Conservation (phyloP, 2,113 vertebrate species). For the Barbus barbus region DNA sequence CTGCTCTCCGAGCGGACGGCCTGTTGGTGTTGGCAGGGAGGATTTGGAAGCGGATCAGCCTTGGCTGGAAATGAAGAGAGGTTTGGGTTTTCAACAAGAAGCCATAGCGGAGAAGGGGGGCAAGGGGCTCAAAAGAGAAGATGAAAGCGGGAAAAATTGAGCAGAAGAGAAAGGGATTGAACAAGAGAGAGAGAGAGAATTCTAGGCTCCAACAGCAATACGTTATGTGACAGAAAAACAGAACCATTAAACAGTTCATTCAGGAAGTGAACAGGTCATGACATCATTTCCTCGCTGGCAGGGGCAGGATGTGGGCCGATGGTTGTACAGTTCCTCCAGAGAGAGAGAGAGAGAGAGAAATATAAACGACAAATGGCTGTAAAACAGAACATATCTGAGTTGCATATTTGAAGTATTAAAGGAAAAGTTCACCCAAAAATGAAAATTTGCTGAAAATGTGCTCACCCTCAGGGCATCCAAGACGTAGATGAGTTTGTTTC, state of each 20-base stretch:
- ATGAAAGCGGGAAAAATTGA: background rate
- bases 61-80: background rate
- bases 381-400: background rate
- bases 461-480: too few relatives aligned
- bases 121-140: background rate
- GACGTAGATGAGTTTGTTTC: too few relatives aligned
- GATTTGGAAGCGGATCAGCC: slow-evolving; percentile 4
- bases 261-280: slow-evolving; percentile 77
- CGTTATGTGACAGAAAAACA: slow-evolving; percentile 45
- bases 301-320: slow-evolving; percentile 68
- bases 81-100: slow-evolving; percentile 15
- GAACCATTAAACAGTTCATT: slow-evolving; percentile 73
- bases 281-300: slow-evolving; percentile 74
- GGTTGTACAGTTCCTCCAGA: slow-evolving; percentile 61
- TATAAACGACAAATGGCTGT: background rate
- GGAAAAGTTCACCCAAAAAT: background rate
- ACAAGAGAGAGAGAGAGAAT: slow-evolving; percentile 54
- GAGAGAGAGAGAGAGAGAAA: background rate
- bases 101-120: background rate
- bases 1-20: too few relatives aligned
- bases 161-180: background rate
- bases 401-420: background rate
- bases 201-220: slow-evolving; percentile 51
- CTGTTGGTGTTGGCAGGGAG: slow-evolving; percentile 20
- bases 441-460: too few relatives aligned